Evolutionary conservation across 2,113 vertebrate genomes (phyloP).

Genomic region (Todiramphus chloris): DNA sequence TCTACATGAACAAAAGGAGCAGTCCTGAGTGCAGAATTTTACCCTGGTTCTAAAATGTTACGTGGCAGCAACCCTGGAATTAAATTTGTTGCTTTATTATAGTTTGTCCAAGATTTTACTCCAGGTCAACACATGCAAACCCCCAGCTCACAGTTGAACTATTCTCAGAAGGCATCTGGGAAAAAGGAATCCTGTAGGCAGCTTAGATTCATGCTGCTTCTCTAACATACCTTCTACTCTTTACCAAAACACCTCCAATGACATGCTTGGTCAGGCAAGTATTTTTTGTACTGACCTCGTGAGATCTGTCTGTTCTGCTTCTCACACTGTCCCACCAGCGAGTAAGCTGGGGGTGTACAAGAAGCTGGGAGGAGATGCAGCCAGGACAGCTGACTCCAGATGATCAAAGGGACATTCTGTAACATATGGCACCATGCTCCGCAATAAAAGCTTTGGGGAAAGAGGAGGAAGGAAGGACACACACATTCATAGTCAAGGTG

Average conservation of each 20-base stretch:
- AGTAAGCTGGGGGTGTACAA: rapidly evolving
- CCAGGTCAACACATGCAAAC: not conserved
- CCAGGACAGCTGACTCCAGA: not conserved
- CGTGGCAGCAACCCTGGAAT: not conserved
- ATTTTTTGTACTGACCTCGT: not conserved
- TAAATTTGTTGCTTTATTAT: not conserved
- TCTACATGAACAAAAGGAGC: not conserved
- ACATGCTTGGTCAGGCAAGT: not conserved
- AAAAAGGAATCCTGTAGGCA: not conserved
- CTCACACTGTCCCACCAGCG: rapidly evolving
- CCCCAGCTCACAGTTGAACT: not conserved
- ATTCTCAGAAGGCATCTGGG: not conserved
- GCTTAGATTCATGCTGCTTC: not conserved
- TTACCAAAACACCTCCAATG: not conserved
- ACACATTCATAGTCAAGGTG: not conserved
- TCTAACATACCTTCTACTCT: not conserved
- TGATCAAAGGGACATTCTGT: not conserved
- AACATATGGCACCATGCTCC: not conserved
- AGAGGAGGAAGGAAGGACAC: not conserved
- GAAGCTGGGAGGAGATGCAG: not conserved
- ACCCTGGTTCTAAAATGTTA: not conserved
- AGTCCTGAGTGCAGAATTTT: not conserved
- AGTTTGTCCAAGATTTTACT: not conserved
- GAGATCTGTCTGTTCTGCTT: not conserved
- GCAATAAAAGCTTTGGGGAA: not conserved